These are phyloP conservation scores for Perca schrenkii DNA, from an alignment of 2,113 vertebrate species.

Conservation along the genomic window DNA sequence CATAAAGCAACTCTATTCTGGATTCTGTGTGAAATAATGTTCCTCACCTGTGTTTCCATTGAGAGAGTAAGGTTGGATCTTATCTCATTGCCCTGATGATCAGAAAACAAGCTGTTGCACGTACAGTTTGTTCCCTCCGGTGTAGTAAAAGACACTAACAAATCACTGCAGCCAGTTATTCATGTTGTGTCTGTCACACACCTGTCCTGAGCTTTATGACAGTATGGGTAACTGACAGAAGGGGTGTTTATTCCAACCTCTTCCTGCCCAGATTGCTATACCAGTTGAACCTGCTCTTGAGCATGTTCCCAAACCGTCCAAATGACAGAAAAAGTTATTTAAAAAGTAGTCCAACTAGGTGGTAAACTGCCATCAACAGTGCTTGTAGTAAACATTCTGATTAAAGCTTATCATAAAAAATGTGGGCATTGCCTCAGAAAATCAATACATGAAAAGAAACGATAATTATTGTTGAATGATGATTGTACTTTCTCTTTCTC, in stretches of 20 bases:
- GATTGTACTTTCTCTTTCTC: background rate
- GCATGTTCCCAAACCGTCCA: background rate
- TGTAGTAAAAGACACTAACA: background rate
- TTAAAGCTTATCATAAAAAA: background rate
- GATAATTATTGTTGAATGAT: background rate
- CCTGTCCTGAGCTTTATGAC: constrained; percentile 48
- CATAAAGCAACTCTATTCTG: background rate
- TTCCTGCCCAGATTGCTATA: constrained; percentile 62
- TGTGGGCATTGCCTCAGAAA: background rate
- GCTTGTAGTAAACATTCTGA: background rate
- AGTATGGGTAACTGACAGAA: constrained; percentile 28
- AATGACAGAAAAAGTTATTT: background rate
- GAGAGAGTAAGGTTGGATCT: background rate
- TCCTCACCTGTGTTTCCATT: constrained; percentile 69
- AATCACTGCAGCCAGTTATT: background rate
- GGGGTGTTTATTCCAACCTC: constrained; percentile 53
- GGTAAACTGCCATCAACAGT: background rate
- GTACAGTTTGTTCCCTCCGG: background rate
- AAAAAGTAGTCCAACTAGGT: background rate
- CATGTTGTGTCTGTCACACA: constrained; percentile 14
- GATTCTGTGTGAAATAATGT: background rate
- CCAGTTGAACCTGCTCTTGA: constrained; percentile 73
- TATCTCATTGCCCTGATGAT: background rate
- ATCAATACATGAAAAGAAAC: background rate
- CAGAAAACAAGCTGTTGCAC: background rate